phyloP scores from a whole-genome alignment of 2,113 vertebrate species.

The Scalopus aquaticus region DNA sequence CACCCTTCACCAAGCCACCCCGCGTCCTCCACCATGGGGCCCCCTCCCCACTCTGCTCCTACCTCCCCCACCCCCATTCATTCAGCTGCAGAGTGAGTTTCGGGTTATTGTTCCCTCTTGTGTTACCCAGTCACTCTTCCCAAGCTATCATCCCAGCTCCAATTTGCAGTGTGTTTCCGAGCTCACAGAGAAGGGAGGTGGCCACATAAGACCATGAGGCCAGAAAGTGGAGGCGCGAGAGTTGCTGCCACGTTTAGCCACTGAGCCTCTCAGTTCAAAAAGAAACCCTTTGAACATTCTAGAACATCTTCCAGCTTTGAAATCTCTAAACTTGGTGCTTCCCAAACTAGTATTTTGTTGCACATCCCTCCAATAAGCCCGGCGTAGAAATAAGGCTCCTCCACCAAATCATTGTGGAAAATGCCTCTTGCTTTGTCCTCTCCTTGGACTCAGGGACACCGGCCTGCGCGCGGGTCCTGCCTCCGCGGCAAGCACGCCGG shows the following conservation, averaged over 20 bases:
- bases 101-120: neutral
- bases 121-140: neutral
- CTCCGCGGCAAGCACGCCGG: neutral
- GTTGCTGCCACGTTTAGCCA: neutral
- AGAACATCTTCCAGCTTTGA: neutral
- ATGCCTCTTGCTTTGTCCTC: no score
- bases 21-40: no score
- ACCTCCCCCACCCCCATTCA: no score
- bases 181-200: neutral
- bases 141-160: neutral
- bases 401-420: neutral
- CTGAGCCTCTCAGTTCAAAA: neutral
- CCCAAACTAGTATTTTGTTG: neutral
- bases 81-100: no score
- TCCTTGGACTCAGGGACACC: neutral
- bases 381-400: neutral
- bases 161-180: neutral
- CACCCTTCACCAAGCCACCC: no score
- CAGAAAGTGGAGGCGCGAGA: neutral
- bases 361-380: neutral
- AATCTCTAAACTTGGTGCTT: neutral
- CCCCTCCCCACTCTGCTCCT: no score
- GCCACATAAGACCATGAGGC: fast-evolving
- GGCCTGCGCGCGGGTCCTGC: neutral
- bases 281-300: neutral